A percentile compares a stretch with the other conserved stretches of the same genome.
Conservation (phyloP, 1,140 invertebrate species). For the Epicauta chinensis region DNA sequence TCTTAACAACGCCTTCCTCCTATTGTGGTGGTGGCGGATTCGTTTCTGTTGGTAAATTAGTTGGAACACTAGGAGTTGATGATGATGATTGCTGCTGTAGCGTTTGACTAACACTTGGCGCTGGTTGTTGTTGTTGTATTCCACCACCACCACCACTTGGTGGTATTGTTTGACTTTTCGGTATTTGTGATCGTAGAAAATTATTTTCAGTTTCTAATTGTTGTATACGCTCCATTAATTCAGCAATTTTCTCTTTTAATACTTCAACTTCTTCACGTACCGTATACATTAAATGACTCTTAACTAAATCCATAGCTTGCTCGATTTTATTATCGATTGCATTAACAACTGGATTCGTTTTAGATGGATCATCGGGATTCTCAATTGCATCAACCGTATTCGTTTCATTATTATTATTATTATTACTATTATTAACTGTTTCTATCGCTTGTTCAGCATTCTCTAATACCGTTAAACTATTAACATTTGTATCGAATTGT, state of each 20-base stretch:
- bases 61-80: too few relatives aligned
- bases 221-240: constrained; percentile 54
- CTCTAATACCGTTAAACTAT: constrained; percentile 33
- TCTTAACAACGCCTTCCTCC: too few relatives aligned
- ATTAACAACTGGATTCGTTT: constrained; percentile 41
- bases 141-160: constrained; percentile 2
- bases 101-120: too few relatives aligned
- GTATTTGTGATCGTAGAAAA: constrained; percentile 40
- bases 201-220: constrained; percentile 57
- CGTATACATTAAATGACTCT: constrained; percentile 65
- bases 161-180: constrained; percentile 27
- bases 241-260: constrained; percentile 59
- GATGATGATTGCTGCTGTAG: not conserved
- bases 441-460: constrained; percentile 19
- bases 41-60: too few relatives aligned
- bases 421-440: constrained; percentile 19
- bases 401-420: constrained; percentile 8
- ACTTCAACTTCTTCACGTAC: constrained; percentile 67
- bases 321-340: constrained; percentile 67
- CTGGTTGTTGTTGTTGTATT: too few relatives aligned
- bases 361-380: constrained; percentile 34
- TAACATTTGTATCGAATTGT: constrained; percentile 34
- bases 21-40: too few relatives aligned
- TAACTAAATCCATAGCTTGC: constrained; percentile 66
- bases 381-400: constrained; percentile 24